Base-by-base conservation (phyloP, 2,113 vertebrate species). In the Clarias batrachus region DNA sequence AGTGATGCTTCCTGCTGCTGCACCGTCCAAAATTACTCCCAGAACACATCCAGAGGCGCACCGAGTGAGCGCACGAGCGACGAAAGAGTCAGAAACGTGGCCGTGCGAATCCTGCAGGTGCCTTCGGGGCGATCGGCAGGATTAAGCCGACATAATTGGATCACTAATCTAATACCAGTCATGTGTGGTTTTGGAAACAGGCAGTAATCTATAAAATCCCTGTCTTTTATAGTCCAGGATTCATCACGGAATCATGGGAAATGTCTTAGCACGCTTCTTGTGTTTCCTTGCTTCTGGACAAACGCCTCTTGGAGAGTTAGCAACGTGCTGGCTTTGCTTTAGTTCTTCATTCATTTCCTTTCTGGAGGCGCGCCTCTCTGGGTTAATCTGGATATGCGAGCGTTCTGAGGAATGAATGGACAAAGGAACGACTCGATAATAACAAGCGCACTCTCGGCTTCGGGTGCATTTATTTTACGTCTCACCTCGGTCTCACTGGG, bases 381-480 rank as follows among this genome's bases (percentile, higher is more conserved):
- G 74, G 87, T 89, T 85, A 88, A 86, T 85, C 85, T 89, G 81
- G 63, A 88, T 85, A 90, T 80, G 84, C 76, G 65, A 77, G 73
- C 73, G 85, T 85, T 41, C 71, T 57, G 76, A 84, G 86, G 48
- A 48, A 48, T 48, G 48, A 48, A 48, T 48, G 48, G 7, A 8
- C 48, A 48, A 90, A 90, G 84, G 83, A 77, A 89, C 74, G 88
- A 82, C 89, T 87, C 89, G 89, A 88, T 88, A 91, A 90, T 89
- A 91, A 92, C 90, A 92, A 90, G 91, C 92, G 91, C 88, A 90
- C 89, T 89, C 87, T 48, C 85, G 82, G 82, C 89, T 82, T 88
- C 84, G 23, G 89, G 86, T 92, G 91, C 92, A 86, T 90, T 89
- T 90, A 90, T 48, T 48, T 48, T 48, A 48, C 48, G 48, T 92